Conservation (phyloP, 2,797 vertebrate genomes). For the Pipistrellus nathusii region DNA sequence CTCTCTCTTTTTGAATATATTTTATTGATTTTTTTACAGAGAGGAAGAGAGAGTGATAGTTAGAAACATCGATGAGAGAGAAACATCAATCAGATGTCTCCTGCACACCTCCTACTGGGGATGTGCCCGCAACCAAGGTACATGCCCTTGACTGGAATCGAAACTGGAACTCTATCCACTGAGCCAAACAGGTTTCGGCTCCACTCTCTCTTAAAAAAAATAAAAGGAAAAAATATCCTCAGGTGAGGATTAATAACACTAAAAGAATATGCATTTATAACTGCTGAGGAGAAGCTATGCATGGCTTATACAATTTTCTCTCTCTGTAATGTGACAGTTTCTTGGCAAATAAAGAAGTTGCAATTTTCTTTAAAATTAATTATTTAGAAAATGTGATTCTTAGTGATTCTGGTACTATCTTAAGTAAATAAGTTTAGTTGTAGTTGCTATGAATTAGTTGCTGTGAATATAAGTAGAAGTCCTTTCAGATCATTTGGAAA, state of each 20-base stretch:
- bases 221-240: too few relatives aligned
- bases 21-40: too few relatives aligned
- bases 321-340: neutral
- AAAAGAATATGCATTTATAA: neutral
- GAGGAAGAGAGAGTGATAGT: too few relatives aligned
- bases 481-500: constrained; percentile 28
- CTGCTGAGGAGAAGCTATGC: neutral
- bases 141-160: too few relatives aligned
- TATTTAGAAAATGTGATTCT: constrained; percentile 13
- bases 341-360: neutral
- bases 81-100: too few relatives aligned
- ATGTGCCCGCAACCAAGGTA: too few relatives aligned
- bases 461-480: neutral
- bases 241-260: neutral
- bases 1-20: too few relatives aligned
- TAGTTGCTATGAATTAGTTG: neutral
- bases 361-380: constrained; percentile 7
- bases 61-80: too few relatives aligned
- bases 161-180: too few relatives aligned
- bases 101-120: too few relatives aligned
- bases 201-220: too few relatives aligned
- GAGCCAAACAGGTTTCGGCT: too few relatives aligned
- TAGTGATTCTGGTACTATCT: neutral
- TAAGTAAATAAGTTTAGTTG: neutral
- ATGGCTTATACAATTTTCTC: neutral